A percentile compares a stretch with the other conserved stretches of the same genome.
Conservation (phyloP, 2,797 vertebrate species). For the Amphiprion clarkii region DNA sequence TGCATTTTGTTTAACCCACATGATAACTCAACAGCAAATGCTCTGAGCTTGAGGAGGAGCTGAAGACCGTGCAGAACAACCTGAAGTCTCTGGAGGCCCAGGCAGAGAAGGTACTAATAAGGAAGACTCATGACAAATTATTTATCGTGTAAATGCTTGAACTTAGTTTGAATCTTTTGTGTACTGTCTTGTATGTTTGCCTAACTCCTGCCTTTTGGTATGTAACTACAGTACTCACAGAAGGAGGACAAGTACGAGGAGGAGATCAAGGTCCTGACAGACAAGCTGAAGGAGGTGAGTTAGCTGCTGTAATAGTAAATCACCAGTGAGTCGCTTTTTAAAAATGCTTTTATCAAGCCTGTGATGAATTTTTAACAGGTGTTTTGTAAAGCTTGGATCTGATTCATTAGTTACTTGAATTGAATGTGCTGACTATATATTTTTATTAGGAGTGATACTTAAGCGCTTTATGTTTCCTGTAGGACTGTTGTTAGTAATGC, state of each 20-base stretch:
- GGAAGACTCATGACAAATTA: not conserved
- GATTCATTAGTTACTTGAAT: constrained; percentile 17
- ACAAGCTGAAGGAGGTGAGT: constrained; percentile 98
- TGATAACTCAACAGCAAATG: constrained; percentile 92
- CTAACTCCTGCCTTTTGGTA: constrained; percentile 47
- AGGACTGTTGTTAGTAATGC: constrained; percentile 14
- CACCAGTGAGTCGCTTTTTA: not conserved
- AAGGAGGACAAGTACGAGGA: constrained; percentile 99
- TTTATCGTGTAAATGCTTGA: not conserved
- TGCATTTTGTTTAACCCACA: constrained; percentile 57
- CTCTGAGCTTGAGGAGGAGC: constrained; percentile 98
- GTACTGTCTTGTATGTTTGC: not conserved
- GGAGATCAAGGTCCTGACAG: constrained; percentile 98
- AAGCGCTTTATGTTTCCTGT: not conserved
- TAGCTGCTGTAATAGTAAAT: not conserved
- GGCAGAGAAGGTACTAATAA: constrained; percentile 94
- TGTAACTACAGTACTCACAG: constrained; percentile 93
- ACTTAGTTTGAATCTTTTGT: not conserved
- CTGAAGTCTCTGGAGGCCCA: constrained; percentile 99
- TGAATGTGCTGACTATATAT: not conserved
- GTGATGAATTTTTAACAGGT: not conserved
- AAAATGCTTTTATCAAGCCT: not conserved
- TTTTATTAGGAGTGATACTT: not conserved
- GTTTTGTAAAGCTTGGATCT: not conserved
- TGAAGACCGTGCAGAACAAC: constrained; percentile 99